Evolutionary conservation across 2,113 vertebrate genomes (phyloP).

Genomic region (Todiramphus chloris): DNA sequence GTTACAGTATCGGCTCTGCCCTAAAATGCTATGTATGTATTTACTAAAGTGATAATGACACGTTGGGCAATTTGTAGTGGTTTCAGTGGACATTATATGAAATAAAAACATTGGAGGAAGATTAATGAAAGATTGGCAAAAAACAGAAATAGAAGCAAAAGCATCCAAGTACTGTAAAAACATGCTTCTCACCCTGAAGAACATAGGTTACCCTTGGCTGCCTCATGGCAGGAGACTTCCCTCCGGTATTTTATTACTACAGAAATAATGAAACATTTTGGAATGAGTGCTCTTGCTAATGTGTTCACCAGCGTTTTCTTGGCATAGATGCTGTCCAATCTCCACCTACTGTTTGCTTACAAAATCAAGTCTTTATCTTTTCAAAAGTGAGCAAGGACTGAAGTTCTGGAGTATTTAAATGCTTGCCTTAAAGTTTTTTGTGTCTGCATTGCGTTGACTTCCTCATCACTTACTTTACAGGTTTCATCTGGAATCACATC

Average conservation of each 20-base stretch:
- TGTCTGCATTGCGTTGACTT: background rate
- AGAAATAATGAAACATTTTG: background rate
- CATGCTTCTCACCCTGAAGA: background rate
- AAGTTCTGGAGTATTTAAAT: background rate
- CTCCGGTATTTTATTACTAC: background rate
- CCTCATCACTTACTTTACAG: background rate
- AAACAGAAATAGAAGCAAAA: background rate
- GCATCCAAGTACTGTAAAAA: background rate
- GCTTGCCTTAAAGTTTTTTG: background rate
- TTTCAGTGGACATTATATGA: background rate
- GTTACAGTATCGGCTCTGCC: background rate
- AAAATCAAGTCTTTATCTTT: background rate
- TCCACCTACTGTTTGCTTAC: background rate
- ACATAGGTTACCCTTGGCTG: background rate
- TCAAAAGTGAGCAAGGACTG: background rate
- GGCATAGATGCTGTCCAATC: background rate
- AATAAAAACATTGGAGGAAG: background rate
- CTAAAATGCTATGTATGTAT: background rate
- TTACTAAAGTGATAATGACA: background rate
- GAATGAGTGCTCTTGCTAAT: background rate
- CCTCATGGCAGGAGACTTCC: background rate
- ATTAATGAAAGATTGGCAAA: background rate
- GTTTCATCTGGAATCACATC: background rate
- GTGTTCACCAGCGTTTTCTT: background rate
- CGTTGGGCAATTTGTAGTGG: background rate